Evolutionary conservation across 2,888 invertebrate species (phyloP).

Genomic region (Cephus spinipes): DNA sequence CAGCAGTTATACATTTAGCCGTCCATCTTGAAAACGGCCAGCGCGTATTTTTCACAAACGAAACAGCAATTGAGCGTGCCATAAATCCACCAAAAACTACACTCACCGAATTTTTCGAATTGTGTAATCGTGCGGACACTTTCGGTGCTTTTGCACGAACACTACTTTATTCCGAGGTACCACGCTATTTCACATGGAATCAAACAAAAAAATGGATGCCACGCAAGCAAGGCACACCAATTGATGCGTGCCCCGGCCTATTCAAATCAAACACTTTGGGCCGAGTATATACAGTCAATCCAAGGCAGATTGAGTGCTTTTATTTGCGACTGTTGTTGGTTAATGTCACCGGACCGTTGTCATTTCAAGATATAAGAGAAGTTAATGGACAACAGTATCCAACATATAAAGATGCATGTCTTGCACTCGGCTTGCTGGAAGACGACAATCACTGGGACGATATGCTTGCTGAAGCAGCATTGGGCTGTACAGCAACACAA

Average conservation of each 20-base stretch:
- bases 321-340: slow-evolving; percentile 18
- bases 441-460: slow-evolving; percentile 34
- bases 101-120: slow-evolving; percentile 26
- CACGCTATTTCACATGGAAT: slow-evolving; percentile 18
- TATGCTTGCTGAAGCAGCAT: slow-evolving; percentile 32
- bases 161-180: slow-evolving; percentile 26
- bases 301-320: slow-evolving; percentile 21
- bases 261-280: slow-evolving; percentile 13
- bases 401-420: slow-evolving; percentile 21
- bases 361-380: slow-evolving; percentile 18
- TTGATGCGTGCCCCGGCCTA: slow-evolving; percentile 10
- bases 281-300: slow-evolving; percentile 17
- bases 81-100: slow-evolving; percentile 19
- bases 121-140: slow-evolving; percentile 18
- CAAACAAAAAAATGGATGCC: slow-evolving; percentile 25
- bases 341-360: slow-evolving; percentile 16
- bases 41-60: slow-evolving; percentile 51
- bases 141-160: slow-evolving; percentile 27
- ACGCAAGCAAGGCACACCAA: slow-evolving; percentile 21
- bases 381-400: slow-evolving; percentile 16
- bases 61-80: slow-evolving; percentile 53
- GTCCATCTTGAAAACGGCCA: slow-evolving; percentile 47
- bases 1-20: slow-evolving; percentile 43
- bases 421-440: slow-evolving; percentile 32
- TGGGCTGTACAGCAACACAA: slow-evolving; percentile 38